These are phyloP conservation scores for Prionace glauca DNA, from an alignment of 2,797 vertebrate genomes.

Conservation along the genomic window DNA sequence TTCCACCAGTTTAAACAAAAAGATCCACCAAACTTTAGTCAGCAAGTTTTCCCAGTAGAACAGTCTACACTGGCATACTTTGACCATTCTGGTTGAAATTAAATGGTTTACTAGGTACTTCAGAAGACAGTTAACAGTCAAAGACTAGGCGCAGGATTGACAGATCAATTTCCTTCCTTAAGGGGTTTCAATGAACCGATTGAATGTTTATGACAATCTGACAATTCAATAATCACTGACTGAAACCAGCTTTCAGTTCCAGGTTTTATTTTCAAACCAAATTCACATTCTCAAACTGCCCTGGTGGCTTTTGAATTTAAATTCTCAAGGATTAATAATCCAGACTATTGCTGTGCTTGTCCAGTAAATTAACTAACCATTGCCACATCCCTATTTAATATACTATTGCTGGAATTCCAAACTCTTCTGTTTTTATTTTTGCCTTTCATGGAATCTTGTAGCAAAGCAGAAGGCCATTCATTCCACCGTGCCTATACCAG, in stretches of 20 bases:
- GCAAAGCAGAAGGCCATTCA: background rate
- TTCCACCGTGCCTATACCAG: background rate
- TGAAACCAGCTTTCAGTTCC: background rate
- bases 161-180: background rate
- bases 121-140: background rate
- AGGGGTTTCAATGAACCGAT: background rate
- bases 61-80: constrained; percentile 46
- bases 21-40: constrained; percentile 22
- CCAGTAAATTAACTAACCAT: background rate
- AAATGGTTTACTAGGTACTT: background rate
- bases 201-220: background rate
- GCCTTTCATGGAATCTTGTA: background rate
- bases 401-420: background rate
- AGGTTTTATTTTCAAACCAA: background rate
- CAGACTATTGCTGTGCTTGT: background rate
- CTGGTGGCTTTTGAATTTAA: background rate
- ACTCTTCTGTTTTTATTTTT: background rate
- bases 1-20: background rate
- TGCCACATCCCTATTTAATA: background rate
- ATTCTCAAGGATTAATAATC: background rate
- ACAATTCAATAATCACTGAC: background rate
- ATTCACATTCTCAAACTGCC: background rate
- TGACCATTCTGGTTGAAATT: background rate
- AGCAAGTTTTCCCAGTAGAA: constrained; percentile 66
- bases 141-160: background rate